phyloP scores from a whole-genome alignment of 1,140 invertebrate genomes.

The Pogonomyrmex barbatus region DNA sequence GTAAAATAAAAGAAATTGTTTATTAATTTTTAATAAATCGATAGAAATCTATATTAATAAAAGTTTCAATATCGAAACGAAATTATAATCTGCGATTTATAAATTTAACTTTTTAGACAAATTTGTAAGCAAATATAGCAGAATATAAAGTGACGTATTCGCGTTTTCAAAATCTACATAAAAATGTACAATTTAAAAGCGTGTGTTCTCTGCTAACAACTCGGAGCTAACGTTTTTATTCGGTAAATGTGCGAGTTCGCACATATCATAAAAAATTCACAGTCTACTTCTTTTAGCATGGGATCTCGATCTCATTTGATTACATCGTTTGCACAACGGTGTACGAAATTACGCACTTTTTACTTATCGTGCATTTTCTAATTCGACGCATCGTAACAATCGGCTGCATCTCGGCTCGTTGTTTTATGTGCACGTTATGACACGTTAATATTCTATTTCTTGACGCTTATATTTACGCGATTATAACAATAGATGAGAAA shows the following conservation, averaged over 20 bases:
- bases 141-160: neutral
- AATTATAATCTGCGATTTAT: neutral
- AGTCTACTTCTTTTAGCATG: slow-evolving; percentile 23
- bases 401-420: no score
- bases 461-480: neutral
- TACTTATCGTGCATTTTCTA: slow-evolving; percentile 24
- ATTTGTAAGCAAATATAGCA: neutral
- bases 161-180: neutral
- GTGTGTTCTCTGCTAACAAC: neutral
- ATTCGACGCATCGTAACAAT: neutral
- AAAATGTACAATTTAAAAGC: neutral
- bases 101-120: neutral
- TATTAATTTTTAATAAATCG: neutral
- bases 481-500: neutral
- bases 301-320: slow-evolving; percentile 7
- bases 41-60: neutral
- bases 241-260: neutral
- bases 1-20: neutral
- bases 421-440: neutral
- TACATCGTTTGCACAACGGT: neutral
- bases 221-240: neutral
- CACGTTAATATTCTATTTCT: neutral
- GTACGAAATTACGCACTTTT: slow-evolving; percentile 20
- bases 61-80: neutral
- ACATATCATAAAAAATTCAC: slow-evolving; percentile 34